Evolutionary conservation across 2,797 vertebrate species (phyloP), one percentile per base, ranked within the genome.

Genomic region (Oryzias sinensis): DNA sequence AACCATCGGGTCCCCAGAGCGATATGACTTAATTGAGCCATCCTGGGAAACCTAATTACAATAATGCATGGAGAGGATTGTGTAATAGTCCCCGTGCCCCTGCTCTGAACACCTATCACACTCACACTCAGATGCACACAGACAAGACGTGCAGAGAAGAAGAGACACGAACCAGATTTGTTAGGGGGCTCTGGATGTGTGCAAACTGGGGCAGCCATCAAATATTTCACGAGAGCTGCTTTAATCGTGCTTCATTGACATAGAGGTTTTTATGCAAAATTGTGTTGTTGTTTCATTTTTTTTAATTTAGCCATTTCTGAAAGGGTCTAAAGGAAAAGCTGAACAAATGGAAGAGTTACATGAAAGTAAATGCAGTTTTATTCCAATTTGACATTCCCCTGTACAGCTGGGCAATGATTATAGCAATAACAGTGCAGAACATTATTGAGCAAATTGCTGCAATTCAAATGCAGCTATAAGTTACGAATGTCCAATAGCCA

Each of bases 31-130:
- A 90, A 92, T 91, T 92, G 88, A 90, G 87, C 85, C 87, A 84
- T 91, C 87, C 74, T 85, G 84, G 85, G 88, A 90, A 92, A 91
- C 90, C 84, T 89, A 91, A 92, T 91, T 91, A 90, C 83, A 88
- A 91, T 87, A 87, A 91, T 89, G 84, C 90, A 91, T 77, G 33
- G 33, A 73, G 83, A 86, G 80, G 85, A 88, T 82, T 85, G 81
- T 80, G 86, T 81, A 83, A 85, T 87, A 83, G 83, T 89, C 77
- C 77, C 77, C 74, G 59, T 74, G 80, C 77, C 79, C 76, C 76
- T 68, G 64, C 72, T 77, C 76, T 25, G n/a, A 71, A 84, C 81
- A 87, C 88, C 80, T 86, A 77, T 80, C 71, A 22, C 63, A 49
- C 58, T 40, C 16, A 2, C 43, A 16, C 41, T 14, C 51, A 43